Evolutionary conservation across 1,140 invertebrate species (phyloP), one percentile per base, ranked within the genome.

Genomic region (Ips typographus): DNA sequence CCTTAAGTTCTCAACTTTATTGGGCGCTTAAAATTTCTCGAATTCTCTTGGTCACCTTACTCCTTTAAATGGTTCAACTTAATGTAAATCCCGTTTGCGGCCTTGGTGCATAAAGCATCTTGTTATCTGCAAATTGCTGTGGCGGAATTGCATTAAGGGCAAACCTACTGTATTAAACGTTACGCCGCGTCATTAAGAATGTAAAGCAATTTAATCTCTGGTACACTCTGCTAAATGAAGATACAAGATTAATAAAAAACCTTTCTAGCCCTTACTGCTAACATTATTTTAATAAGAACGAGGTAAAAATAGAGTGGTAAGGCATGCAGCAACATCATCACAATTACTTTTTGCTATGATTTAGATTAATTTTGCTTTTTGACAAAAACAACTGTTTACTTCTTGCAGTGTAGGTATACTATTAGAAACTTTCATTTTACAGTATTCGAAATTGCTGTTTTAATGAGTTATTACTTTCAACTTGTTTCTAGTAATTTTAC

Each of bases 101-200:
- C 41, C n/a, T 44, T 36, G 41, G 6, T 65, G 56, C 63, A 65
- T 65, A 65, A 65, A 65, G 63, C 63, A 56, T 65, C 63, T 65
- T 65, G 63, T 65, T 65, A 65, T 65, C 63, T 65, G 63, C 39
- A 65, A 65, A 65, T 65, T 56, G 63, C 63, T 65, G 51, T 65
- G 53, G 63, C 52, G 52, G 63, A 56, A 65, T n/a, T 65, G 63
- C 63, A 65, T 65, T 65, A 65, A 36, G 52, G 40, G 40, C 40
- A 22, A 44, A 43, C 63, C 63, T 22, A 56, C 51, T 56, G 40
- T 65, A 65, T 65, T 56, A 65, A 56, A 65, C 49, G n/a, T 65
- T 43, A 51, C n/a, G 42, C 49, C n/a, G 39, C 42, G 40, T 43
- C 40, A 65, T 65, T 65, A 56, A 42, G 42, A 65, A 65, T 56